Base-by-base conservation (phyloP, 2,888 invertebrate genomes). In the Drosophila borealis region DNA sequence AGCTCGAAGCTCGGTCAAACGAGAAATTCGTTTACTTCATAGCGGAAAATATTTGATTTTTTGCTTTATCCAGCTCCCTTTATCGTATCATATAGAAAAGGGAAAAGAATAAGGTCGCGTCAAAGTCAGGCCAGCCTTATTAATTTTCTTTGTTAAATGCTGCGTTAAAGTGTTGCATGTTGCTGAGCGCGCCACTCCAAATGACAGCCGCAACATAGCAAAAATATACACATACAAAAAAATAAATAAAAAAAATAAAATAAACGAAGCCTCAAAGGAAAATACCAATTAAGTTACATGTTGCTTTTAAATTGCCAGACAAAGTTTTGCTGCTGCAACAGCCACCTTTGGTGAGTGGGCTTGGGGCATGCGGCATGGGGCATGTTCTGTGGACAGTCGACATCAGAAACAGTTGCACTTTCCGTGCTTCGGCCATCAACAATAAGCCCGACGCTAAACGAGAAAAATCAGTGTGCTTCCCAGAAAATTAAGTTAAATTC, bases 211-310 rank as follows among this genome's bases (percentile, higher is more conserved):
- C 62, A 57, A 41, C 51, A 56, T 57, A 50, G 45, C 17, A 60
- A 53, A 51, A 55, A 66, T 13, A 46, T 50, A 34, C 36, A 55
- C 6, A 13, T 21, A n/a, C 19, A 62, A 25, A 59, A 46, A 21
- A n/a, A 9, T 11, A 34, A 25, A 36, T 41, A 64, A 21, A 51
- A 36, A 48, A 64, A 21, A 51, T 48, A 59, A 19, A 36, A 9
- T 1, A 25, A 36, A 21, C n/a, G 39, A 14, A 39, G 25, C 51
- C 55, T 33, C 63, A 56, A 51, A 41, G 56, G 13, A 54, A 63
- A 76, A 74, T 74, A 50, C 56, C 78, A 74, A 78, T 78, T 78
- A 70, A 61, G 57, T 53, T 70, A 57, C 62, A 61, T 61, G 48
- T 61, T 70, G 42, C 60, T 66, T 60, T 66, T 48, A 45, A 70